Evolutionary conservation across 2,888 invertebrate species (phyloP).

Genomic region (Choreutis nemorana): DNA sequence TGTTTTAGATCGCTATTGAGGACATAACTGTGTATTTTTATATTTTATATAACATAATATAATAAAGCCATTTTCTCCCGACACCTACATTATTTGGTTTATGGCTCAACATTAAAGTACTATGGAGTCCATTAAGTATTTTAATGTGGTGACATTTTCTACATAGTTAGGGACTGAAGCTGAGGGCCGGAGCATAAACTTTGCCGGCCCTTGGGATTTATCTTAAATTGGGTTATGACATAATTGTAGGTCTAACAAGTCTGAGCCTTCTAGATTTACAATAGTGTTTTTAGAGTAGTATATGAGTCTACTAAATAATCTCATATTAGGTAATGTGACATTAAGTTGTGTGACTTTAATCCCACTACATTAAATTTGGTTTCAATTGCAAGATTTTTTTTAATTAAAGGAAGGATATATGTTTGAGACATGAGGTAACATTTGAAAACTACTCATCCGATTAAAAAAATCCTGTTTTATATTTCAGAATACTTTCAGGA

Average conservation of each 20-base stretch:
- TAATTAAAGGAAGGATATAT: too few species aligned
- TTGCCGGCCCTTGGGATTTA: constrained; percentile 4
- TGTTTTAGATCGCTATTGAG: too few species aligned
- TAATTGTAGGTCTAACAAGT: neutral
- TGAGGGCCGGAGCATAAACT: constrained; percentile 10
- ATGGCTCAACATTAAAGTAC: constrained; percentile 23
- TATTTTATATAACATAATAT: too few species aligned
- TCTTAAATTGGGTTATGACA: constrained; percentile 6
- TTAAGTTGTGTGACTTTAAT: too few species aligned
- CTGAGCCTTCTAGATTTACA: constrained; percentile 6
- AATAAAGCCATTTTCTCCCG: too few species aligned
- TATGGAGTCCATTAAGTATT: constrained; percentile 24
- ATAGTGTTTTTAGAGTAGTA: constrained; percentile 7
- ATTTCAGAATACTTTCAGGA: neutral
- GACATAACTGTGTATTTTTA: too few species aligned
- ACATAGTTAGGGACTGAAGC: constrained; percentile 8
- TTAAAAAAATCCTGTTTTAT: constrained; percentile 3
- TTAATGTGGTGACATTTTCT: constrained; percentile 21
- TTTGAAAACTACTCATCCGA: constrained; percentile 1
- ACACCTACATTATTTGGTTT: constrained; percentile 22
- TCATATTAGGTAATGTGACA: neutral
- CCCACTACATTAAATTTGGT: too few species aligned
- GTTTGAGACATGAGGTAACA: neutral
- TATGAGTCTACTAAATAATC: constrained; percentile 4
- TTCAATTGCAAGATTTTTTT: too few species aligned